Evolutionary conservation across 2,113 vertebrate species (phyloP).

Genomic region (Hepsetus odoe): DNA sequence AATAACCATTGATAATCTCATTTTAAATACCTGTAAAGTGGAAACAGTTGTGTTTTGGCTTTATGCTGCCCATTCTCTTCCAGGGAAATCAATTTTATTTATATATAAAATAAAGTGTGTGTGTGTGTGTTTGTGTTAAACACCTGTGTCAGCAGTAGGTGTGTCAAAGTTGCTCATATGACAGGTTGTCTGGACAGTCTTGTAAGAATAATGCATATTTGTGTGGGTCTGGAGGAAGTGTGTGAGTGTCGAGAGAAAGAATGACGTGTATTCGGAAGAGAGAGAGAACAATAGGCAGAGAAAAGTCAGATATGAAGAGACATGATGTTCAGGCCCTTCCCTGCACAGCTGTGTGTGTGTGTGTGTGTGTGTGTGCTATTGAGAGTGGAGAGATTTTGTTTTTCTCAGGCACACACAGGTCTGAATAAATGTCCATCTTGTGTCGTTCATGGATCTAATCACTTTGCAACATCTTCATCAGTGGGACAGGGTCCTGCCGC

Average conservation of each 20-base stretch:
- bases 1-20: too few species aligned
- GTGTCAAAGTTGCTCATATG: too few species aligned
- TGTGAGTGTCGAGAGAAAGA: not conserved
- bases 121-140: not conserved
- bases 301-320: not conserved
- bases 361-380: constrained; percentile 71
- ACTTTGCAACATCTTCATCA: too few species aligned
- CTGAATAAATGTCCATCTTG: too few species aligned
- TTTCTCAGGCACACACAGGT: constrained; percentile 61
- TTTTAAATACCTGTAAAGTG: too few species aligned
- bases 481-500: too few species aligned
- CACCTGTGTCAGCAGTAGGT: too few species aligned
- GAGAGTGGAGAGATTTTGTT: constrained; percentile 62
- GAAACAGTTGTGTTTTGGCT: too few species aligned
- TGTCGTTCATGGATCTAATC: too few species aligned
- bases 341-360: constrained; percentile 52
- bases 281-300: not conserved
- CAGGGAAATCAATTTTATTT: too few species aligned
- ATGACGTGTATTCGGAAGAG: not conserved
- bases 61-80: too few species aligned
- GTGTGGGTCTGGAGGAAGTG: not conserved
- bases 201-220: not conserved
- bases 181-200: not conserved
- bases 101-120: not conserved
- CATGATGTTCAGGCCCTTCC: constrained; percentile 2